phyloP scores from a whole-genome alignment of 2,888 invertebrate genomes.

The Rhodophaea formosa region DNA sequence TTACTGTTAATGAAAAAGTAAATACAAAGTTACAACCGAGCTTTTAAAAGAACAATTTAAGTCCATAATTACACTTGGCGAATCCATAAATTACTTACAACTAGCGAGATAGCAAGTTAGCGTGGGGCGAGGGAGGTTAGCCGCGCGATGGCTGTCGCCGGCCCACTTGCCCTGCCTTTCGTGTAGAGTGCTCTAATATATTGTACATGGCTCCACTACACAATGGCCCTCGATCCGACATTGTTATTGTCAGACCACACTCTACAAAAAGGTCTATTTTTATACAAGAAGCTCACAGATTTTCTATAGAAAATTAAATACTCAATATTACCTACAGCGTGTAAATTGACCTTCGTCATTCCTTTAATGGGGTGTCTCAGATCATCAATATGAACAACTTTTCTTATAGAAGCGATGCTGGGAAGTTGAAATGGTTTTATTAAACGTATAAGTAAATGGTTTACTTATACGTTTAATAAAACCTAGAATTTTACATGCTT shows the following conservation, averaged over 20 bases:
- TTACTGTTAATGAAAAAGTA: background rate
- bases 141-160: background rate
- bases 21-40: background rate
- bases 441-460: no score
- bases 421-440: no score
- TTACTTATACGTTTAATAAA: no score
- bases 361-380: no score
- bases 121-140: background rate
- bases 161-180: conserved; percentile 3
- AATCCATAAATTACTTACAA: conserved; percentile 5
- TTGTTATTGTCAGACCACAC: background rate
- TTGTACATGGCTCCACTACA: background rate
- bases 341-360: no score
- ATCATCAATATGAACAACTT: no score
- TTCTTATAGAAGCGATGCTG: no score
- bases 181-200: conserved; percentile 10
- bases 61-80: conserved; percentile 1
- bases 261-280: background rate
- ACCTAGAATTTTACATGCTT: no score
- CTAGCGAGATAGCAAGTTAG: conserved; percentile 8
- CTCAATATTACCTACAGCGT: no score
- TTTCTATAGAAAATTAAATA: background rate
- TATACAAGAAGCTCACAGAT: background rate
- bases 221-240: conserved; percentile 8
- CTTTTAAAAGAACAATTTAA: background rate